Base-by-base conservation (phyloP, 2,113 vertebrate genomes). In the Sula dactylatra region DNA sequence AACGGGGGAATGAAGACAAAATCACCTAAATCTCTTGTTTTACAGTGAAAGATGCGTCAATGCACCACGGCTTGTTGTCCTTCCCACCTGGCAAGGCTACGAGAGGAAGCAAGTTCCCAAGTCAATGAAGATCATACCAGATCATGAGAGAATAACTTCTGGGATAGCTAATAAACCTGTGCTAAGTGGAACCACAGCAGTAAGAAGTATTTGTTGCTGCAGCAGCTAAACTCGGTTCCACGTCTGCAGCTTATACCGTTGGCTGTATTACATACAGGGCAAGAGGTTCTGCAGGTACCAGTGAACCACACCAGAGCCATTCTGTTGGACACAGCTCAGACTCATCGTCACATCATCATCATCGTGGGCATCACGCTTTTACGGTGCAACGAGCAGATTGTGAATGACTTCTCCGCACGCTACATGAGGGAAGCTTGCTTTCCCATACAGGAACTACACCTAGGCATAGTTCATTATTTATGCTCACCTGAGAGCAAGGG, bases 331-430 rank as follows among this genome's bases (percentile, higher is more conserved):
- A 44, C 36, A 56, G 49, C 55, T 69, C 42, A 25, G 36, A 31
- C 16, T 32, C 34, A 10, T 20, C 58, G 50, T 16, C 32, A 55
- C 67, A 40, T 11, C 31, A n/a, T 6, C 13, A 61, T 22, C 38
- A 34, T 6, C 45, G 14, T 0, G 9, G 10, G n/a, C n/a, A 27
- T 21, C 42, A 31, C 1, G 2, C 27, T 47, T 65, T 16, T 24
- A n/a, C 70, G 3, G 0, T 32, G 34, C 74, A n/a, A 56, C 0
- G 0, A 67, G 29, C n/a, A 58, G 36, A 29, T 5, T 50, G 21
- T 17, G 42, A 44, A 27, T 13, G 15, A 38, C 13, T 50, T 62
- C 29, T 38, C 3, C 5, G 29, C 25, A 32, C 2, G 4, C 29
- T 45, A 7, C 45, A 7, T 6, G 22, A 66, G 10, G 36, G 40